phyloP scores from a whole-genome alignment of 2,888 invertebrate genomes.

The Eugnorisma glareosa region DNA sequence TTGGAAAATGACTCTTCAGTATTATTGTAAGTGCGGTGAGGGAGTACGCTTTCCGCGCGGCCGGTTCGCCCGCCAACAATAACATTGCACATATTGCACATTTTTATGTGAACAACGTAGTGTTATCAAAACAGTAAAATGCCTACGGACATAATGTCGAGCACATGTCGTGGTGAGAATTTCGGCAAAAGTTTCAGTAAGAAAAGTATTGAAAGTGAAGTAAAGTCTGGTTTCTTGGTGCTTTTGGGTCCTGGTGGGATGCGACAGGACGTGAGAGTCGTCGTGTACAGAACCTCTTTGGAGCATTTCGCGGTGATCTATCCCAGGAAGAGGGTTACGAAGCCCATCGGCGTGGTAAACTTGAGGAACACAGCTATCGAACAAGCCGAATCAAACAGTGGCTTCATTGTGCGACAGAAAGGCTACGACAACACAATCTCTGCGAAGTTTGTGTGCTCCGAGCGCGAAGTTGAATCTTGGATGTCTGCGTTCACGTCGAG shows the following conservation, averaged over 20 bases:
- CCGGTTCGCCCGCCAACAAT: slow-evolving; percentile 63
- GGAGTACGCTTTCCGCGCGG: slow-evolving; percentile 65
- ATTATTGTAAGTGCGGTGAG: slow-evolving; percentile 66
- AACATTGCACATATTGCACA: slow-evolving; percentile 71
- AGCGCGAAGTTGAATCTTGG: slow-evolving; percentile 91
- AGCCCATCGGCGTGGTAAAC: slow-evolving; percentile 91
- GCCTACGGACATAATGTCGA: slow-evolving; percentile 84
- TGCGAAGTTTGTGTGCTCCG: slow-evolving; percentile 91
- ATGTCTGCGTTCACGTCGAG: slow-evolving; percentile 90
- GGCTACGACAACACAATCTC: slow-evolving; percentile 92
- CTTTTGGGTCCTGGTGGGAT: slow-evolving; percentile 90
- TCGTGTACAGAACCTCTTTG: slow-evolving; percentile 91
- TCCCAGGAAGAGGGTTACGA: slow-evolving; percentile 91
- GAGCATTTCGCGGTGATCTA: slow-evolving; percentile 93
- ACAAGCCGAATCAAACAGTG: slow-evolving; percentile 84
- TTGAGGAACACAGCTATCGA: slow-evolving; percentile 91
- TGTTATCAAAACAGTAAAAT: slow-evolving; percentile 79
- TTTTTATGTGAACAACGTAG: slow-evolving; percentile 73
- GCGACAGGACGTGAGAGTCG: slow-evolving; percentile 91
- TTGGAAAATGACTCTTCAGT: slow-evolving; percentile 79
- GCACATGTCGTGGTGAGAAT: slow-evolving; percentile 77
- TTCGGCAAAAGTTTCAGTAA: slow-evolving; percentile 81
- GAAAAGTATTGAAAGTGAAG: slow-evolving; percentile 88
- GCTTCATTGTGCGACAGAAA: slow-evolving; percentile 91
- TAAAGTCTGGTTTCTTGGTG: slow-evolving; percentile 92